Evolutionary conservation across 2,888 invertebrate genomes (phyloP), one percentile per base, ranked within the genome.

Genomic region (Drosophila dives): DNA sequence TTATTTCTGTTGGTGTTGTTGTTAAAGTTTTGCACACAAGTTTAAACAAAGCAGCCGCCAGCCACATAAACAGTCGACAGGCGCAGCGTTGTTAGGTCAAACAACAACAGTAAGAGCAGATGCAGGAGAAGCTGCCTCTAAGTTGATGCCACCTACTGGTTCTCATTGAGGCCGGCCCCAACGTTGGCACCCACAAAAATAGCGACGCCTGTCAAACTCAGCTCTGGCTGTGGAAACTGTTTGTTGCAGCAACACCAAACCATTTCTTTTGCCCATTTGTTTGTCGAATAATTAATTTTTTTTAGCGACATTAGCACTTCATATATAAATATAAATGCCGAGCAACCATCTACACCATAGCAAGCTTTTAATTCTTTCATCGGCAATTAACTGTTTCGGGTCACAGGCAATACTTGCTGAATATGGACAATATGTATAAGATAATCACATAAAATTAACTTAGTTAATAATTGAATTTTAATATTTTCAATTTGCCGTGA

Each of bases 41-140:
- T 86, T 86, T 90, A 86, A 86, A 86, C 86, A 86, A 90, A 90
- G 86, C 90, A 79, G 86, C 89, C 90, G 83, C 90, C 85, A 86
- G 88, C 86, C 88, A 86, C 88, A 86, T 86, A 86, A 87, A 86
- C 89, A 85, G 85, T 86, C 87, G 85, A 86, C 89, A 82, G 89
- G 80, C 87, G 73, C 77, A 72, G 74, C 82, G 87, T 77, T 86
- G 80, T 74, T 87, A 78, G 84, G 84, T 84, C 89, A 83, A 84
- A 83, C 77, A 84, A 76, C 77, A 75, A 76, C 77, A 75, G 71
- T 69, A 72, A 75, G 64, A 75, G 75, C 78, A 83, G 75, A 73
- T 63, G 81, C 85, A 72, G 60, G 55, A 65, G 72, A 49, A 71
- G 50, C 74, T 56, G 67, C 61, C 34, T 54, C 45, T 56, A 67